Evolutionary conservation across 1,140 invertebrate genomes (phyloP), one percentile per base, ranked within the genome.

Genomic region (Batillaria attramentaria): DNA sequence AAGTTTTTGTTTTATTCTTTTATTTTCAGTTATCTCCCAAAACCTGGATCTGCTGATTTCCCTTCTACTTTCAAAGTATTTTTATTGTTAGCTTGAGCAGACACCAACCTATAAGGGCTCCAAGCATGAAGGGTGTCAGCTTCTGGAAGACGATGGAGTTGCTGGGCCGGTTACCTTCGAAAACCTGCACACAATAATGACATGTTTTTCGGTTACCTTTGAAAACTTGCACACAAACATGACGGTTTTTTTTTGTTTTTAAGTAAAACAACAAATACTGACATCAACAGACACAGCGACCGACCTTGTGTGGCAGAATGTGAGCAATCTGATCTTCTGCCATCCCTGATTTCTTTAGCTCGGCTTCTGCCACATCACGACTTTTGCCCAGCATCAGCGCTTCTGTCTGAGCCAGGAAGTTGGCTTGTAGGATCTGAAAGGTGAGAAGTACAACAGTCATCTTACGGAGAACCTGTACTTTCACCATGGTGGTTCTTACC

Each of bases 391-490:
- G 92, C 91, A 92, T 92, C 75, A 92, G 79, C 62, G 91, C 91
- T 80, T 99, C 98, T 10, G 98, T 99, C 93, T 99, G 99, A 4
- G 99, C 99, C 66, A 99, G 92, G 92, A 99, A 99, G 92, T 99
- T 99, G 0, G 98, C 96, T 60, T 99, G 91, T 66, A 99, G 93
- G 88, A 99, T 97, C 93, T 97, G 94, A 86, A 85, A 66, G 10
- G n/a, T n/a, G n/a, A n/a, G n/a, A n/a, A n/a, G n/a, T 35, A 68
- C 66, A 50, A 28, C 16, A 43, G 13, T 6, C 66, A 18, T 18
- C 16, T 10, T 16, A 10, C 8, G 39, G 35, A 28, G 20, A 28
- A 20, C 35, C 66, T 69, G 35, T 28, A 24, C 54, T 28, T 60
- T 60, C 31, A 2, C 24, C 54, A 60, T 60, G 54, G 31, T 3